Base-by-base conservation (phyloP, 1,140 invertebrate species). In the Drosophila truncata region DNA sequence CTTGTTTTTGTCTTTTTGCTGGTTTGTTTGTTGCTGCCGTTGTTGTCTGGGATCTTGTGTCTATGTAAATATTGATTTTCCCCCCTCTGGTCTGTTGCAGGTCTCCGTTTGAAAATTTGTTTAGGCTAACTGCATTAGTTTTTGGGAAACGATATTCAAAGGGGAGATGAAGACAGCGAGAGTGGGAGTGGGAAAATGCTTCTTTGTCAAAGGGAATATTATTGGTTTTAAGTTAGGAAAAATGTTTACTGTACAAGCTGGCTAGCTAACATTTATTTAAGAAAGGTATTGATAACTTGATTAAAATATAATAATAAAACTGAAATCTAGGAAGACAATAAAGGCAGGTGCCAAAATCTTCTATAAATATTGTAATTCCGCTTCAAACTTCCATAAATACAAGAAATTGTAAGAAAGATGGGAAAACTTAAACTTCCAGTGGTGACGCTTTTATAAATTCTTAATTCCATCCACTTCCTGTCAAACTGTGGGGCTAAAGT, bases 41-140 rank as follows among this genome's bases (percentile, higher is more conserved):
- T 73, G 72, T 25, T 67, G 63, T 46, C 60, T 82, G 57, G 75
- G 63, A 33, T 69, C 75, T 78, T 77, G 52, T 71, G 67, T 82
- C 80, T 81, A 64, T 78, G 73, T 78, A 90, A 88, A 88, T 88
- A 88, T 90, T 88, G 85, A 88, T 88, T 88, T 88, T 87, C 49
- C 65, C 49, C 65, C 73, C 70, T 58, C 42, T 42, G 44, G 50
- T 49, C 55, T 47, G 49, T 39, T 44, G 23, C 52, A 33, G 18
- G 63, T 37, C 52, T 39, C 9, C 42, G 46, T 63, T 47, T 60
- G 18, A 10, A 78, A 82, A 80, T 87, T 87, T 88, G 80, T 73
- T 87, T 84, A 84, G 84, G 64, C 31, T 55, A 78, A 76, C 49
- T 69, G 60, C 73, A 77, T 78, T 78, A 69, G 61, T 55, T 37